Evolutionary conservation across 2,888 invertebrate genomes (phyloP).

Genomic region (Papilio gigon): DNA sequence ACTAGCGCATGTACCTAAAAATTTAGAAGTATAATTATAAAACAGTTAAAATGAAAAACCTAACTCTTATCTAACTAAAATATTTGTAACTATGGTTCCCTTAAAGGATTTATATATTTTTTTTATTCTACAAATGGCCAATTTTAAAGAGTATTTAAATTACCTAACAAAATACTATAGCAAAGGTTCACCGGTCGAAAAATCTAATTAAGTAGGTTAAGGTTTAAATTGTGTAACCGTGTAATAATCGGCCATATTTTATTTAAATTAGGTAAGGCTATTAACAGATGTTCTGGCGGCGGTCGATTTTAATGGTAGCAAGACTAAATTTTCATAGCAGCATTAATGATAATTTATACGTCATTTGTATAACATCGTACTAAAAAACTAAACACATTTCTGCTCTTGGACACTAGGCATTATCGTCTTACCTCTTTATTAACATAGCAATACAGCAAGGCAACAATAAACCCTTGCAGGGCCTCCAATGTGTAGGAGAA

Average conservation of each 20-base stretch:
- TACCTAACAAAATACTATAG: background rate
- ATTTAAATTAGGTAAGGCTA: conserved; percentile 13
- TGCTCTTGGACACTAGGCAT: too few relatives aligned
- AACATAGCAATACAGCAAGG: conserved; percentile 85
- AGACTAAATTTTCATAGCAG: background rate
- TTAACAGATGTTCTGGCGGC: background rate
- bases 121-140: background rate
- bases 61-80: conserved; percentile 13
- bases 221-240: conserved; percentile 10
- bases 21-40: background rate
- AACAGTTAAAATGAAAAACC: conserved; percentile 3
- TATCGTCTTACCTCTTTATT: conserved; percentile 84
- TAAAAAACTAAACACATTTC: background rate
- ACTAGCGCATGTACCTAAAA: conserved; percentile 72
- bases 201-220: conserved; percentile 12
- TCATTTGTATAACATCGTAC: background rate
- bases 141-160: background rate
- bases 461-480: conserved; percentile 84
- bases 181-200: background rate
- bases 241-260: background rate
- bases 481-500: conserved; percentile 83
- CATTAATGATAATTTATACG: background rate
- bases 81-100: background rate
- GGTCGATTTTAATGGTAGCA: background rate
- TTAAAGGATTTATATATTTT: background rate